Evolutionary conservation across 2,888 invertebrate genomes (phyloP).

Genomic region (Chironomus riparius): DNA sequence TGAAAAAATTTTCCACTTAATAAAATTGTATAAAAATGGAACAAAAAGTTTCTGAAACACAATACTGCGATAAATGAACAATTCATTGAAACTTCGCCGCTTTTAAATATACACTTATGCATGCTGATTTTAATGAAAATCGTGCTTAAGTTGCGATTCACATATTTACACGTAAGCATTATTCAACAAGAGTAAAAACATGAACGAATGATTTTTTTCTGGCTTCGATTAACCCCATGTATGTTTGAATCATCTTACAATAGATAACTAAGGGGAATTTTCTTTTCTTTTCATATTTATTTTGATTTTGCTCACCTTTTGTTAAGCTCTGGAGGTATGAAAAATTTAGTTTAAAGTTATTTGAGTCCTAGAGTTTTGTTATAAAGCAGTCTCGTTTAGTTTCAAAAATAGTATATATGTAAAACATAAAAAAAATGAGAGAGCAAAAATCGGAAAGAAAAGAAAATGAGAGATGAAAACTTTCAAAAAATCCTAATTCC

Average conservation of each 20-base stretch:
- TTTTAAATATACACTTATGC: not conserved
- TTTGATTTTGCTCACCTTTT: not conserved
- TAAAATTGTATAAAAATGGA: too few relatives aligned
- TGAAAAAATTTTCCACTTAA: too few relatives aligned
- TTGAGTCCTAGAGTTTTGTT: too few relatives aligned
- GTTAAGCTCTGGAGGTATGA: not conserved
- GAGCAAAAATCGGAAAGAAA: not conserved
- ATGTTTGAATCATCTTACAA: not conserved
- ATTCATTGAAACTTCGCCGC: not conserved
- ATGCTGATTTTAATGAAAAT: conserved; percentile 1
- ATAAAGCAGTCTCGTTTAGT: too few relatives aligned
- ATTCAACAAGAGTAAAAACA: not conserved
- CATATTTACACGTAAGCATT: not conserved
- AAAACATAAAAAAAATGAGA: not conserved
- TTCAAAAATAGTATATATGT: too few relatives aligned
- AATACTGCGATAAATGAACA: not conserved
- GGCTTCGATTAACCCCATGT: not conserved
- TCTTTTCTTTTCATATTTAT: not conserved
- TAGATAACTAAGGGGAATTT: not conserved
- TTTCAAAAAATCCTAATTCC: not conserved
- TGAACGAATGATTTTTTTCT: not conserved
- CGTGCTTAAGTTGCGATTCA: conserved; percentile 9
- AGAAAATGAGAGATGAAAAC: not conserved
- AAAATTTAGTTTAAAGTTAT: too few relatives aligned
- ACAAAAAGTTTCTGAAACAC: too few relatives aligned